Conservation (phyloP, 2,113 vertebrate species). For the Natator depressus region DNA sequence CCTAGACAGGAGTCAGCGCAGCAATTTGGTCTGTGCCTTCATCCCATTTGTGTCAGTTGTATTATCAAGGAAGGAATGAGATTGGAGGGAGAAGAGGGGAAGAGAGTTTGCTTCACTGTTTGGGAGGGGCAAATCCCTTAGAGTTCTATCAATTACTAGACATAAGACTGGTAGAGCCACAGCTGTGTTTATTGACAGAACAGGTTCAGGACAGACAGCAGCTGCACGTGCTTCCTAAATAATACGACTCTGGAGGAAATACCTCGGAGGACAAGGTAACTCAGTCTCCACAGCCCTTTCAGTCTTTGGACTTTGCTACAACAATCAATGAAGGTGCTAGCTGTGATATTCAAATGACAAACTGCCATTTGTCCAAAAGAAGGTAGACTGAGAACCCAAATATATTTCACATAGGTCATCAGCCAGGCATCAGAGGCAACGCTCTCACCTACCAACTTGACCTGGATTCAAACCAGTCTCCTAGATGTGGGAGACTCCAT, state of each 20-base stretch:
- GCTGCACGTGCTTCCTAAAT: accelerated
- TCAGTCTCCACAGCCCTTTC: accelerated
- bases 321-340: not conserved
- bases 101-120: accelerated
- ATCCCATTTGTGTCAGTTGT: conserved; percentile 7
- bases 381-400: not conserved
- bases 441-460: not conserved
- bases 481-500: not conserved
- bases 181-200: not conserved
- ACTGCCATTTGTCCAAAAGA: not conserved
- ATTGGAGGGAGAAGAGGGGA: not conserved
- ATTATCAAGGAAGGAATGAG: conserved; percentile 20
- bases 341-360: not conserved
- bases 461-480: not conserved
- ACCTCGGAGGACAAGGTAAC: accelerated
- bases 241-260: accelerated
- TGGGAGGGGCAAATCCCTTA: too few relatives aligned
- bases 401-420: not conserved
- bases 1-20: not conserved
- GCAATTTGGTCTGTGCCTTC: not conserved
- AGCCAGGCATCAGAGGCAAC: not conserved
- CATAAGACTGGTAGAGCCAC: not conserved
- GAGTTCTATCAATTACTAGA: not conserved
- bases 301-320: accelerated
- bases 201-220: accelerated